Evolutionary conservation across 2,797 vertebrate genomes (phyloP), one percentile per base, ranked within the genome.

Genomic region (Agapornis canus): DNA sequence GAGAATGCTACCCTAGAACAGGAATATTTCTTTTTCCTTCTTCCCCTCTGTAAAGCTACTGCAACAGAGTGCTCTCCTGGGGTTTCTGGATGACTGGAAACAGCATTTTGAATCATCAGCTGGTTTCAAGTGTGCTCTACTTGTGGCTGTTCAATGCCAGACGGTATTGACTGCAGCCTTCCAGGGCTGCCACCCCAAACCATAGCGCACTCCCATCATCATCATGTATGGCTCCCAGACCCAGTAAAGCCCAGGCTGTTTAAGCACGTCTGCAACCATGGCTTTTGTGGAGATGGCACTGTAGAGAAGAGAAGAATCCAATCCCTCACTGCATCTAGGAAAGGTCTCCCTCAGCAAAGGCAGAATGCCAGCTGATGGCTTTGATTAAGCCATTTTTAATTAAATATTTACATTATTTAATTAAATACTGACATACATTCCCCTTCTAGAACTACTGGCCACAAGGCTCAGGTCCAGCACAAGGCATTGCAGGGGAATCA

Each of bases 181-280:
- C 65, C 35, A 40, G 26, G 37, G 54, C 22, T 78, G 43, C 54
- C 48, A 37, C 12, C 20, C 35, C 69, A 68, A 56, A 18, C 48
- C 43, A 29, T 1, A 37, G 54, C 8, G 37, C 11, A 59, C 32
- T 57, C 48, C 22, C 9, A 6, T 39, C 27, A 19, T 23, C 12
- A 2, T 18, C 27, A 51, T 3, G 1, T n/a, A 4, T 3, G 25
- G 52, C 9, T 61, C 32, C 45, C 14, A 0, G 2, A 20, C 45
- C 12, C 8, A 27, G 52, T 65, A 39, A 65, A 43, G 27, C n/a
- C 40, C 57, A 49, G 48, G 29, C 21, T 60, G 27, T 29, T 60
- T 12, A 31, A 61, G 37, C 48, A 27, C 21, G 47, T 26, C 40
- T 65, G 21, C 40, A 25, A 25, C 48, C 43, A 29, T 4, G 35